Base-by-base conservation (phyloP, 2,797 vertebrate species). In the Coregonus ussuriensis region DNA sequence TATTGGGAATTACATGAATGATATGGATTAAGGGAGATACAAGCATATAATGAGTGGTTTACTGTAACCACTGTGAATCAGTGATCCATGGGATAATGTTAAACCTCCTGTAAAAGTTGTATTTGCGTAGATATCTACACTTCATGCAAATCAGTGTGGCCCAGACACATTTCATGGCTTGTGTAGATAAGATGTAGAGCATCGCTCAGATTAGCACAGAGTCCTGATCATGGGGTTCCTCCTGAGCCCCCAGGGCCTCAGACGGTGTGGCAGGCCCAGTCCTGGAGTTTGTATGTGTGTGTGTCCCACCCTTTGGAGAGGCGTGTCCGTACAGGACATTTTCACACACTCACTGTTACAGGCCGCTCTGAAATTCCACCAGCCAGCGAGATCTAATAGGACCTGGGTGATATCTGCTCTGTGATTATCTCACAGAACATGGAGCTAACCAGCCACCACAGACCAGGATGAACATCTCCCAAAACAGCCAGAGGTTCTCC, bases 341-440 rank as follows among this genome's bases (percentile, higher is more conserved):
- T 66, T 88, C 73, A 85, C 85, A 82, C 79, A 72, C 14, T 25
- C 41, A 81, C 70, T 77, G 53, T 78, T 33, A 59, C 78, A 21
- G 13, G 63, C 41, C 31, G 74, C 54, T 86, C 78, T 47, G 41
- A 90, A 74, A 89, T 91, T 89, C 81, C 83, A 80, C 77, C 1
- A 14, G 59, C 4, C 31, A 33, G 21, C 70, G 78, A 78, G 73
- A 79, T 9, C 25, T 56, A n/a, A 80, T 4, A 15, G 80, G 75
- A 72, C 80, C 16, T 52, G 59, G 35, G 56, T 65, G 77, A 74
- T 72, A 66, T 69, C 29, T 47, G 65, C 69, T 72, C 81, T 82
- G 7, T 76, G 33, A 31, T 74, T 16, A 33, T 14, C 29, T 67
- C 13, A 65, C n/a, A 16, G 59, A 29, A 29, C 59, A 63, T 59